Base-by-base conservation (phyloP, 2,888 invertebrate species). In the Embidobia sp. region DNA sequence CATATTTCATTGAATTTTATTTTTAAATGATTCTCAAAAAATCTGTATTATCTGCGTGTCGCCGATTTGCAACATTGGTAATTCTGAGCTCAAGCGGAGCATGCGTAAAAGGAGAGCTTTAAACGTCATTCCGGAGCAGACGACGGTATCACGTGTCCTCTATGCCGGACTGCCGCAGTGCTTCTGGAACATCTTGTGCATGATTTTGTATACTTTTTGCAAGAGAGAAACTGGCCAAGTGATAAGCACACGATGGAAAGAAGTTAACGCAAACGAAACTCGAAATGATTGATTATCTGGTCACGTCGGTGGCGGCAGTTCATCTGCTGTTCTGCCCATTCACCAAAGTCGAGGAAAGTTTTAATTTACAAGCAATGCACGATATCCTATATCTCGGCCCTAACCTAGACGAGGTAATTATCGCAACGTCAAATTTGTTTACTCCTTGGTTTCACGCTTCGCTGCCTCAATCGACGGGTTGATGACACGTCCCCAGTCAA, bases 291-390 rank as follows among this genome's bases (percentile, higher is more conserved):
- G 94, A 94, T 88, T 92, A 94, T 86, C 90, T 95, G 88, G 90
- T 95, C 84, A 93, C 94, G 88, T 90, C 95, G 81, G 92, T 95
- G 83, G 95, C 95, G 73, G 92, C 93, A 82, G 92, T 95, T 82
- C 96, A 97, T 90, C 91, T 98, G 69, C 89, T 97, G 78, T 92
- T 95, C 83, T 97, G 98, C 86, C 99, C 99, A 55, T 98, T 95
- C 89, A 98, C 98, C 2, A 99, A 99, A 94, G 99, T 99, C 51
- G 99, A 99, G 91, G 99, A 99, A 91, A 99, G 98, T 90, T 99
- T 99, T 90, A 99, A 98, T 91, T 91, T 98, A 69, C 99, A 99
- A 91, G 99, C 99, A 15, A 95, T 96, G 90, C 99, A 99, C 91
- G 99, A 99, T 91, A 93, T 99, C 85, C 91, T 99, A 46, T 98